Evolutionary conservation across 2,113 vertebrate species (phyloP).

Genomic region (Corythoichthys intestinalis): DNA sequence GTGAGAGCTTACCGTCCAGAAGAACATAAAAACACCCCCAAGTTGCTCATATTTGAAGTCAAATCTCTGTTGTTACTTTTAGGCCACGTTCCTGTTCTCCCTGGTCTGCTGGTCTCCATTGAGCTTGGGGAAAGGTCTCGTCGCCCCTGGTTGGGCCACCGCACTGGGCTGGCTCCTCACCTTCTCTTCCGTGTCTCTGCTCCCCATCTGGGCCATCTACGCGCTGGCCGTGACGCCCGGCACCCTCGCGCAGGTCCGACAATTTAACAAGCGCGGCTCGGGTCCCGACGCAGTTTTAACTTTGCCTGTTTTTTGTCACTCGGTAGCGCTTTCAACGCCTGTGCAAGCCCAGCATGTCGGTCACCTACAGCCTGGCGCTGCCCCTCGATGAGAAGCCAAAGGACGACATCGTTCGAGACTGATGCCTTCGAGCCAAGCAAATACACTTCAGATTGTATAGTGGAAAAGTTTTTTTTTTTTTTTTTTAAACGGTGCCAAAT

Average conservation of each 20-base stretch:
- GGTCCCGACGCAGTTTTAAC: not conserved
- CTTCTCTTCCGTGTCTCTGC: conserved; percentile 67
- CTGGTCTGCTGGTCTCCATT: conserved; percentile 66
- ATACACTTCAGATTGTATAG: not conserved
- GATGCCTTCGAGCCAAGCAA: conserved; percentile 8
- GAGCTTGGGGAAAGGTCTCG: conserved; percentile 53
- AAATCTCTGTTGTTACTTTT: not conserved
- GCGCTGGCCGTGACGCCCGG: conserved; percentile 54
- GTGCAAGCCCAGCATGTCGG: conserved; percentile 33
- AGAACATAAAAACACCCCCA: too few species aligned
- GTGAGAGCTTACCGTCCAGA: too few species aligned
- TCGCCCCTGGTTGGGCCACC: conserved; percentile 60
- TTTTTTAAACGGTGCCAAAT: too few species aligned
- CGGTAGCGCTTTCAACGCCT: conserved; percentile 48
- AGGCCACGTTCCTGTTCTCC: conserved; percentile 71
- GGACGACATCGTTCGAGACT: conserved; percentile 19
- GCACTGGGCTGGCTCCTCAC: conserved; percentile 64
- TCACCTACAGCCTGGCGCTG: conserved; percentile 29
- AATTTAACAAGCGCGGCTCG: too few species aligned
- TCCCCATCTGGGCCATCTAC: conserved; percentile 68
- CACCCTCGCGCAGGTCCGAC: conserved; percentile 51
- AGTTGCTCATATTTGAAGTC: too few species aligned
- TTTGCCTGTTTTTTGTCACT: too few species aligned
- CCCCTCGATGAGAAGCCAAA: conserved; percentile 33
- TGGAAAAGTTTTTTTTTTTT: too few species aligned